Evolutionary conservation across 2,888 invertebrate species (phyloP).

Genomic region (Elaeidobius kamerunicus): DNA sequence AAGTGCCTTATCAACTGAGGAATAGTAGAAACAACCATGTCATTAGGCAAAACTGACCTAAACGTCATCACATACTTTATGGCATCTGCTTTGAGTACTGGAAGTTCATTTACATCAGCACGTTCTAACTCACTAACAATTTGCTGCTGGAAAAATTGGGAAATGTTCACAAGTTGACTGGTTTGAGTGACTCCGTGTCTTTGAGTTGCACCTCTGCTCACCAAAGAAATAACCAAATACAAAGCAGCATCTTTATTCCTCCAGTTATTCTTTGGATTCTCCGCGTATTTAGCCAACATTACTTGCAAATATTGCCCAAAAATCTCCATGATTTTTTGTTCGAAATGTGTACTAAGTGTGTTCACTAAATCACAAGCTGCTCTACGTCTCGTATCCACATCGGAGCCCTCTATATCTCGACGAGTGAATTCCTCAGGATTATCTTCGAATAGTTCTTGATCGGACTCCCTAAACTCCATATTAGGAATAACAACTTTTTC

Average conservation of each 20-base stretch:
- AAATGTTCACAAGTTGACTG: conserved; percentile 84
- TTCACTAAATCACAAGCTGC: conserved; percentile 97
- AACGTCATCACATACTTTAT: conserved; percentile 97
- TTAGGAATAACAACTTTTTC: conserved; percentile 99
- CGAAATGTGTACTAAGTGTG: conserved; percentile 84
- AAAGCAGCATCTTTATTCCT: conserved; percentile 93
- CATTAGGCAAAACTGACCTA: conserved; percentile 81
- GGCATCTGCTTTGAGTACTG: conserved; percentile 93
- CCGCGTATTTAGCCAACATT: conserved; percentile 74
- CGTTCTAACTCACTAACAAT: conserved; percentile 82
- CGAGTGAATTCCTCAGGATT: conserved; percentile 97
- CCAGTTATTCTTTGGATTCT: conserved; percentile 79
- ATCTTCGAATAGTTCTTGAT: conserved; percentile 96
- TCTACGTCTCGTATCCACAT: conserved; percentile 92
- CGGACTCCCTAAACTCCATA: conserved; percentile 92
- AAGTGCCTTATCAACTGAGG: conserved; percentile 80
- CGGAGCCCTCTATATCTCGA: conserved; percentile 96
- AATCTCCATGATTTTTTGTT: conserved; percentile 81
- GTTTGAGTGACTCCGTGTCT: conserved; percentile 90
- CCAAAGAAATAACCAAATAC: conserved; percentile 93
- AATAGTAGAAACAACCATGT: conserved; percentile 69
- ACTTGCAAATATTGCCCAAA: conserved; percentile 86
- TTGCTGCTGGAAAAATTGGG: conserved; percentile 84
- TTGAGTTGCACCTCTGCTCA: conserved; percentile 83
- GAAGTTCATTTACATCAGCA: conserved; percentile 74